Conservation (phyloP, 2,797 vertebrate species). For the Orientallactaga sibirica region DNA sequence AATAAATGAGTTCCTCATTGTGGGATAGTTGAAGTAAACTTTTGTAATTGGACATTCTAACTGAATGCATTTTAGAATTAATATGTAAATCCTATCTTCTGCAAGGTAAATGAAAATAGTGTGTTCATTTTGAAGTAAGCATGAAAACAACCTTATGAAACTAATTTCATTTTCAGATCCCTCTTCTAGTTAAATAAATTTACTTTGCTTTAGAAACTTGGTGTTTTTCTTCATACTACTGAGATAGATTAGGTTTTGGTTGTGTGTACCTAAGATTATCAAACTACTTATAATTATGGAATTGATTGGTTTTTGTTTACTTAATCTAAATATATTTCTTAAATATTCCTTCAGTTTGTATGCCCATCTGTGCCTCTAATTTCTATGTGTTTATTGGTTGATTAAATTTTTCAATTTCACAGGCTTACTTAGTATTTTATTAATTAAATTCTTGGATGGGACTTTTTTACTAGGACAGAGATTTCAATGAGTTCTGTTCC, state of each 20-base stretch:
- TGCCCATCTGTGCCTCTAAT: neutral
- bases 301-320: neutral
- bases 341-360: neutral
- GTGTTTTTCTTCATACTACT: neutral
- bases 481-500: neutral
- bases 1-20: neutral
- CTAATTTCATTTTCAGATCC: neutral
- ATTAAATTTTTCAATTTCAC: neutral
- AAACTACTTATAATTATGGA: neutral
- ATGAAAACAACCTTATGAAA: slow-evolving; percentile 37
- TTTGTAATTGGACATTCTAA: neutral
- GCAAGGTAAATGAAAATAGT: neutral
- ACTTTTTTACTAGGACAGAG: neutral
- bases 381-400: neutral
- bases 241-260: neutral
- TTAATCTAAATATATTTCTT: slow-evolving; percentile 17
- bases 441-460: slow-evolving; percentile 10
- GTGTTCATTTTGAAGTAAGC: slow-evolving; percentile 18
- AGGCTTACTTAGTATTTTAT: neutral
- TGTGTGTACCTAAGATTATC: neutral
- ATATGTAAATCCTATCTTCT: neutral
- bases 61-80: neutral
- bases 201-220: neutral
- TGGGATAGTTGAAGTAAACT: slow-evolving; percentile 33
- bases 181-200: neutral